These are phyloP conservation scores for Laticauda colubrina DNA, from an alignment of 2,113 vertebrate species.

Conservation along the genomic window DNA sequence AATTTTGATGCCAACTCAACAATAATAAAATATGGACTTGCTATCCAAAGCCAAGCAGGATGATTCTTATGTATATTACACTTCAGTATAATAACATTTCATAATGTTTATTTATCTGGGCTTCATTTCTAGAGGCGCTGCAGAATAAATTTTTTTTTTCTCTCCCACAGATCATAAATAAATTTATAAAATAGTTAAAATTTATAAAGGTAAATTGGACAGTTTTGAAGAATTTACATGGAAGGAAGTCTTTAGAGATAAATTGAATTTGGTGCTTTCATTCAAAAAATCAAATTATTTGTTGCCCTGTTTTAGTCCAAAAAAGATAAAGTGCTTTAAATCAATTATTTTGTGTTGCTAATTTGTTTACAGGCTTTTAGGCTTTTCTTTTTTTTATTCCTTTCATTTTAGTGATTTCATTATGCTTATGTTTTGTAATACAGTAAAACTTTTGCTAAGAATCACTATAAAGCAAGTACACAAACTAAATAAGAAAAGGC, in stretches of 20 bases:
- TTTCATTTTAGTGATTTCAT: not conserved
- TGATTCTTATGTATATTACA: conserved; percentile 8
- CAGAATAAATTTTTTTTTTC: not conserved
- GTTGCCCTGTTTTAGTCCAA: not conserved
- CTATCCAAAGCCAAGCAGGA: not conserved
- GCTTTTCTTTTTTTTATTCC: not conserved
- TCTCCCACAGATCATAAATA: not conserved
- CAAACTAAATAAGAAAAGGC: not conserved
- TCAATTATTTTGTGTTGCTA: not conserved
- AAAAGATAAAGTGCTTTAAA: not conserved
- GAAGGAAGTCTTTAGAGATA: not conserved
- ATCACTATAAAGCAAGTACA: fast-evolving
- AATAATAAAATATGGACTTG: not conserved
- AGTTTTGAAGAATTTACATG: not conserved
- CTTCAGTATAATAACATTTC: not conserved
- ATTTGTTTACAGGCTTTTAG: not conserved
- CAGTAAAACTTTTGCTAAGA: not conserved
- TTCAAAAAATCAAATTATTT: not conserved
- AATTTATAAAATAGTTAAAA: not conserved
- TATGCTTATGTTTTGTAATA: not conserved
- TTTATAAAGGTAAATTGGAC: not conserved
- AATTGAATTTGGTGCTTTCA: not conserved
- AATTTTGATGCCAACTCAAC: not conserved
- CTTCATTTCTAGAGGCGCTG: not conserved
- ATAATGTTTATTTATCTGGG: not conserved